Evolutionary conservation across 2,888 invertebrate species (phyloP), one percentile per base, ranked within the genome.

Genomic region (Tetheella fluctuosa): DNA sequence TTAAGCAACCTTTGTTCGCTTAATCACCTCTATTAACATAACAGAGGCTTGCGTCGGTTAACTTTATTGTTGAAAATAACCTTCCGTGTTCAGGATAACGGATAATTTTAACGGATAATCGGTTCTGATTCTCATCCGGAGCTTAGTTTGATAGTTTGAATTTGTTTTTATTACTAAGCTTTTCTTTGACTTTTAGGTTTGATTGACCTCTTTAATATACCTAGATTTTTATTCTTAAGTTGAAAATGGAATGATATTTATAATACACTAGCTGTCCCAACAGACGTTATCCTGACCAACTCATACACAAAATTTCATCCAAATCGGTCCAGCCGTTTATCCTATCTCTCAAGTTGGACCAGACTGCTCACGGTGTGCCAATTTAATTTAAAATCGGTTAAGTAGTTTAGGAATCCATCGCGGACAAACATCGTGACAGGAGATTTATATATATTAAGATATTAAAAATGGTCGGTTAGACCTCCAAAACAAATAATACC

Each of bases 1-100:
- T 67, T 53, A 55, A 2, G 68, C 48, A 60, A 42, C 39, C 71
- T 73, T 74, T 71, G 73, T 75, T 68, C 63, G 30, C 63, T 71
- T 68, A 75, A 73, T 71, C 69, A 68, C 69, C 61, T 13, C 58
- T 65, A 71, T 69, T 75, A 71, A 60, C 71, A 71, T 61, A 74
- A 75, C 63, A 74, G 71, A 69, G 66, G 64, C 42, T 64, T 53
- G 53, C 55, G 73, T 66, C 67, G 52, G 62, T 67, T 56, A 72
- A 67, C 59, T 70, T 55, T 72, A 68, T 70, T 72, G 68, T 72
- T 64, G 39, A 23, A 53, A 53, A 58, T 56, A 30, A 59, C 56
- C 34, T 53, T 53, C 23, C 20, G n/a, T 48, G 20, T 48, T 20
- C 20, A 5, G 48, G 39, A 62, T 53, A 57, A 62, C 63, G 52